Percentiles rank a stretch among this genome's conserved stretches.
Evolutionary conservation across 2,888 invertebrate genomes (phyloP).

Genomic region (Cerceris rybyensis): DNA sequence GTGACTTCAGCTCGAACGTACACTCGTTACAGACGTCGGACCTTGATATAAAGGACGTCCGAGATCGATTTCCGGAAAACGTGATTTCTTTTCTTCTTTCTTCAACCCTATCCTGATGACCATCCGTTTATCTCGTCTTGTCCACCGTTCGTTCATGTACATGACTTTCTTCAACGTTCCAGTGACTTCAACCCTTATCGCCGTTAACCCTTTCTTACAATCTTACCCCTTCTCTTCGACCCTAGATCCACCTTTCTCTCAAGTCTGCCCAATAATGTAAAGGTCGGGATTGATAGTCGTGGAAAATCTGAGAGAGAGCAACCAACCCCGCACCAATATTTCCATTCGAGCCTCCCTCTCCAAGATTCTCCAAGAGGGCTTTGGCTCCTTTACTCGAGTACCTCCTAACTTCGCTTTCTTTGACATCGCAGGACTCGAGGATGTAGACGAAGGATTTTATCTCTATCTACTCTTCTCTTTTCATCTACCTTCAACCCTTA

Average conservation of each 20-base stretch:
- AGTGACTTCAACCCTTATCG: slow-evolving; percentile 3
- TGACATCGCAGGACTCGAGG: neutral
- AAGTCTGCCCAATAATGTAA: slow-evolving; percentile 35
- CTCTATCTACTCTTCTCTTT: no score
- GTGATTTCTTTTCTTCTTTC: slow-evolving; percentile 28
- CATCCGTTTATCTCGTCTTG: slow-evolving; percentile 19
- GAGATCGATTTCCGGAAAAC: slow-evolving; percentile 35
- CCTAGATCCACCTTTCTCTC: slow-evolving; percentile 37
- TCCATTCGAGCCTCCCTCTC: slow-evolving; percentile 1
- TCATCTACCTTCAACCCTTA: no score
- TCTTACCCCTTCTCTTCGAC: slow-evolving; percentile 7
- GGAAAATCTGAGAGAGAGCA: slow-evolving; percentile 42
- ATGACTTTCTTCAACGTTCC: slow-evolving; percentile 36
- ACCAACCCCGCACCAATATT: slow-evolving; percentile 41
- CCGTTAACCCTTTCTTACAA: slow-evolving; percentile 25
- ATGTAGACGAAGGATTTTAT: no score
- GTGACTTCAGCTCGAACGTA: slow-evolving; percentile 40
- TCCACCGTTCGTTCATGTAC: slow-evolving; percentile 31
- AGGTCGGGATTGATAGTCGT: slow-evolving; percentile 45
- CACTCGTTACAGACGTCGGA: slow-evolving; percentile 50
- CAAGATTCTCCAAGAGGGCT: neutral
- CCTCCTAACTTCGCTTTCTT: neutral
- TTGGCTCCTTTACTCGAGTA: neutral
- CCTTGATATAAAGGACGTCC: slow-evolving; percentile 43
- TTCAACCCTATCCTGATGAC: neutral